Evolutionary conservation across 2,113 vertebrate genomes (phyloP).

Genomic region (Tonatia bakeri): DNA sequence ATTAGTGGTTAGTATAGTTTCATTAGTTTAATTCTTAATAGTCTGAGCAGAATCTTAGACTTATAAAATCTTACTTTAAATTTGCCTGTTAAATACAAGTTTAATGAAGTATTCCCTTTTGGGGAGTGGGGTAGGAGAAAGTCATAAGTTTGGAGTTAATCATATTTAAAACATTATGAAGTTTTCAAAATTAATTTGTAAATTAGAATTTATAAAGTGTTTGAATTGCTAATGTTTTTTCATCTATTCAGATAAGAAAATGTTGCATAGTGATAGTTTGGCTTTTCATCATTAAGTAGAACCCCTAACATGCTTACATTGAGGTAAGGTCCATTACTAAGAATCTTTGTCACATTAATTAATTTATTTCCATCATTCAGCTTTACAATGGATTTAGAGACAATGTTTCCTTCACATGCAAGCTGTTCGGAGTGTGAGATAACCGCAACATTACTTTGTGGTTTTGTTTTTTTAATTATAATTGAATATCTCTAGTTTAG

Average conservation of each 20-base stretch:
- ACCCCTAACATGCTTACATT: background rate
- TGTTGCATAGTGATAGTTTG: background rate
- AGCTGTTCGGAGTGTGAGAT: background rate
- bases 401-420: background rate
- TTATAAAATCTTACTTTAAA: background rate
- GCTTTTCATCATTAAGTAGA: constrained; percentile 14
- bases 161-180: background rate
- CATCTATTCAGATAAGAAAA: background rate
- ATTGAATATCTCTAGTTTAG: background rate
- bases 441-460: background rate
- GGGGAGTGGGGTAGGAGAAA: background rate
- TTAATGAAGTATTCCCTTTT: constrained; percentile 24
- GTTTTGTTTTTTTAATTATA: background rate
- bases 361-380: constrained; percentile 7
- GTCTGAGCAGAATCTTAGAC: background rate
- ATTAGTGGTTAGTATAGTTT: background rate
- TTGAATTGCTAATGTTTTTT: background rate
- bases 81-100: background rate
- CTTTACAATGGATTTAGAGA: background rate
- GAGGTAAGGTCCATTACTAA: background rate
- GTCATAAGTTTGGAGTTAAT: constrained; percentile 2
- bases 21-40: background rate
- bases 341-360: background rate
- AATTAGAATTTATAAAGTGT: constrained; percentile 4
- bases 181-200: constrained; percentile 21